Base-by-base conservation (phyloP, 1,140 invertebrate genomes). In the Nasonia giraulti region DNA sequence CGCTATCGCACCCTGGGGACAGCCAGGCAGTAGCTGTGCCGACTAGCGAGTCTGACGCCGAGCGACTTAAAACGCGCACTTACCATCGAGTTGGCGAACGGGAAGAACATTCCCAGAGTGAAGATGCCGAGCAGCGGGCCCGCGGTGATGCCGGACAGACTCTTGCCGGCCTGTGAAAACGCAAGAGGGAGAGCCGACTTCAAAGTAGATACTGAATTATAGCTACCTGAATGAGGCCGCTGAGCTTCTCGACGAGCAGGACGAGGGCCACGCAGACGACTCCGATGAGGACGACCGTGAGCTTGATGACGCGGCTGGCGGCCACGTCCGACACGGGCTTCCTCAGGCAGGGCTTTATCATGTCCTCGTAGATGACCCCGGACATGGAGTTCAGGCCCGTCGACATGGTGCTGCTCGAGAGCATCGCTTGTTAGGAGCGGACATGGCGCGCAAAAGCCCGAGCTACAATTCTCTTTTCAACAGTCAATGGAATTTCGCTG, bases 381-480 rank as follows among this genome's bases (percentile, higher is more conserved):
- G 96, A 95, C 94, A 97, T 95, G 0, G 96, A 96, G 90, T 97
- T 97, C 7, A 97, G 90, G 0, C 96, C 96, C 1, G 96, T 96
- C 0, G 96, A 96, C 95, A 96, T 96, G 17, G 96, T 97, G 91
- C 97, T 97, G 91, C 93, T 27, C 27, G 27, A 0, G 20, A 84
- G 3, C 1, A 17, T 55, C 10, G 10, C 17, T 17, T 20, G 3
- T 55, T 55, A 37, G 5, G 8, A 62, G n/a, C n/a, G n/a, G n/a
- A n/a, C n/a, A n/a, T n/a, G n/a, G n/a, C n/a, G n/a, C n/a, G n/a
- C n/a, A n/a, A n/a, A n/a, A n/a, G n/a, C n/a, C n/a, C n/a, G n/a
- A n/a, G n/a, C n/a, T n/a, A n/a, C n/a, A n/a, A n/a, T n/a, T n/a
- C n/a, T n/a, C n/a, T n/a, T n/a, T n/a, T n/a, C n/a, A n/a, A n/a